Conservation (phyloP, 2,797 vertebrate genomes). For the Arctocebus calabarensis region DNA sequence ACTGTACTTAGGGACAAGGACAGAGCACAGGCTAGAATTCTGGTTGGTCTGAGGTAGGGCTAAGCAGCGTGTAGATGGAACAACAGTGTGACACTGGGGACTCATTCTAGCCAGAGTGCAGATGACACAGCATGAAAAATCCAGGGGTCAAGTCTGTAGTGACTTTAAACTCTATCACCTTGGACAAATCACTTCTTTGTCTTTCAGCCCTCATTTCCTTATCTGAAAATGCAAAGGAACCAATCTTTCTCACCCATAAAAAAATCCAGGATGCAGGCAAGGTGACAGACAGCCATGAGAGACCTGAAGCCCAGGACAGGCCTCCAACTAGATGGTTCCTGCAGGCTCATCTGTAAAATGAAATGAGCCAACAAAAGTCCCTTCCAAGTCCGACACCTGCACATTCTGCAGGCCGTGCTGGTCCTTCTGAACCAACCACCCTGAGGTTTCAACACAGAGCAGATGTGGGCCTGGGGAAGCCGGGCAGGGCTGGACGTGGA, state of each 20-base stretch:
- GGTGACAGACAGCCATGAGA: not conserved
- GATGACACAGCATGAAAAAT: too few species aligned
- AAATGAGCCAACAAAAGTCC: fast-evolving
- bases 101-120: fast-evolving
- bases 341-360: fast-evolving
- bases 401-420: fast-evolving
- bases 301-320: not conserved
- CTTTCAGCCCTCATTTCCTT: not conserved
- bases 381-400: not conserved
- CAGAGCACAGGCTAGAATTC: not conserved
- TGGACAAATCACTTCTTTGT: not conserved
- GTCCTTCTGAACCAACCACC: not conserved
- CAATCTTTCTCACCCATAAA: not conserved
- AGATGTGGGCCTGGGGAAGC: not conserved
- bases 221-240: not conserved
- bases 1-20: not conserved
- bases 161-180: not conserved
- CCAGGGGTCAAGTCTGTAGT: too few species aligned
- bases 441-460: fast-evolving
- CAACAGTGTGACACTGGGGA: fast-evolving
- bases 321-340: not conserved
- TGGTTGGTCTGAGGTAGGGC: fast-evolving
- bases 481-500: fast-evolving
- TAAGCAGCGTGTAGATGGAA: fast-evolving
- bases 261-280: too few species aligned